Conservation (phyloP, 2,113 vertebrate genomes). For the Ophiodon elongatus region DNA sequence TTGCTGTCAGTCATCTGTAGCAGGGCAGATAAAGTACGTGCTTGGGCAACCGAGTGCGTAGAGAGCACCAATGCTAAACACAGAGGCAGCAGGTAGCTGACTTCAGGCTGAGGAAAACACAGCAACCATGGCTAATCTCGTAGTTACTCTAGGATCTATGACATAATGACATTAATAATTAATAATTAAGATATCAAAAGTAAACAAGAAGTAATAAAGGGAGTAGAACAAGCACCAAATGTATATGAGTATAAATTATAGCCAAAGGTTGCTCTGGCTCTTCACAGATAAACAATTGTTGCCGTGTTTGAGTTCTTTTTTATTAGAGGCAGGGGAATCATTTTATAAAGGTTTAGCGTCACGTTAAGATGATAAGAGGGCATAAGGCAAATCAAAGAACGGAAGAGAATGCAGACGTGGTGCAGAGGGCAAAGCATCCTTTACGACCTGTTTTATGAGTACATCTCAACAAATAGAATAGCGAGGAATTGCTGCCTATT, state of each 20-base stretch:
- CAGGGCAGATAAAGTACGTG: slow-evolving; percentile 43
- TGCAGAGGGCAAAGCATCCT: slow-evolving; percentile 30
- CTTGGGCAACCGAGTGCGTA: slow-evolving; percentile 45
- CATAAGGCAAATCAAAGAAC: slow-evolving; percentile 32
- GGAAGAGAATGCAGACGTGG: slow-evolving; percentile 4
- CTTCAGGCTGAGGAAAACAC: slow-evolving; percentile 25
- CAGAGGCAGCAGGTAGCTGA: slow-evolving; percentile 35
- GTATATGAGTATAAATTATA: background rate
- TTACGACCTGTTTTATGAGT: slow-evolving; percentile 51
- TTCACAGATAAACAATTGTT: slow-evolving; percentile 27
- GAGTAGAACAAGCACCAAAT: slow-evolving; percentile 8
- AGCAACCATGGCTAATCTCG: slow-evolving; percentile 11
- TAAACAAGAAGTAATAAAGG: background rate
- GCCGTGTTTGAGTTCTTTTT: slow-evolving; percentile 46
- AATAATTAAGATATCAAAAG: background rate
- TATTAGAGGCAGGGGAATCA: slow-evolving; percentile 40
- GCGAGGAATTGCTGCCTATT: slow-evolving; percentile 20
- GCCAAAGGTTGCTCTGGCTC: background rate
- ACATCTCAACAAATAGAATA: slow-evolving; percentile 49
- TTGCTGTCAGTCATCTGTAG: slow-evolving; percentile 63
- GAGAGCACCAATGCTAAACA: slow-evolving; percentile 27
- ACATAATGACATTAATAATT: background rate
- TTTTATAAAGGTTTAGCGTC: slow-evolving; percentile 48
- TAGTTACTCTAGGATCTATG: background rate
- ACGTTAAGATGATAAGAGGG: slow-evolving; percentile 51